phyloP scores from a whole-genome alignment of 1,140 invertebrate genomes.

The Ptiloglossa arizonensis region DNA sequence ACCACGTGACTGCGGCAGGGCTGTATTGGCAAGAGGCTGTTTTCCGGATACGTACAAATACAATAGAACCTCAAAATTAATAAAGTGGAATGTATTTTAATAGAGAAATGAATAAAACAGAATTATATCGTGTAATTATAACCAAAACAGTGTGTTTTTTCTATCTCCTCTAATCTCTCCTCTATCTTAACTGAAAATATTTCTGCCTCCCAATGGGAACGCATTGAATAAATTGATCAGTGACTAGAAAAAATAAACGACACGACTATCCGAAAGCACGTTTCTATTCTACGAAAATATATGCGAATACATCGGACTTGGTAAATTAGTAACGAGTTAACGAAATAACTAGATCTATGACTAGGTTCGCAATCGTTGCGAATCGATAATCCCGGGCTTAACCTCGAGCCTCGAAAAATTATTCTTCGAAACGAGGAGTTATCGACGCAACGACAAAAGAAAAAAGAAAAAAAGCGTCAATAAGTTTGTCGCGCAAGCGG shows the following conservation, averaged over 20 bases:
- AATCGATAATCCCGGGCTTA: background rate
- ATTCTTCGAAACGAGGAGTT: background rate
- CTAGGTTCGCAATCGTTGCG: background rate
- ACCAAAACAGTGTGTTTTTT: too few species aligned
- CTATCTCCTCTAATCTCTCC: too few species aligned
- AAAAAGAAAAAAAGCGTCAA: constrained; percentile 32
- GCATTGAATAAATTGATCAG: background rate
- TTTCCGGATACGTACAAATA: too few species aligned
- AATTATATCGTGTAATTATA: too few species aligned
- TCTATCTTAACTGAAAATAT: too few species aligned
- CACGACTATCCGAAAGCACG: background rate
- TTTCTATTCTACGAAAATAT: background rate
- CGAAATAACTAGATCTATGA: background rate
- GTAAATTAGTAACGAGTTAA: background rate
- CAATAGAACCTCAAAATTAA: too few species aligned
- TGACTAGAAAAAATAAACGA: background rate
- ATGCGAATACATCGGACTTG: too few species aligned
- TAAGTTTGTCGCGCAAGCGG: constrained; percentile 18
- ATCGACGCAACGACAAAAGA: background rate
- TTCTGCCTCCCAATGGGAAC: too few species aligned
- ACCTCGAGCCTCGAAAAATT: background rate
- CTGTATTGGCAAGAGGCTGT: too few species aligned
- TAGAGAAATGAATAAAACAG: too few species aligned
- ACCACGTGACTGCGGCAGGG: too few species aligned
- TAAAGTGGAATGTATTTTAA: too few species aligned